Percentiles rank a stretch among this genome's conserved stretches.
These are phyloP conservation scores for Enteromius afrohamiltoni DNA, from an alignment of 2,797 vertebrate genomes.

Conservation along the genomic window DNA sequence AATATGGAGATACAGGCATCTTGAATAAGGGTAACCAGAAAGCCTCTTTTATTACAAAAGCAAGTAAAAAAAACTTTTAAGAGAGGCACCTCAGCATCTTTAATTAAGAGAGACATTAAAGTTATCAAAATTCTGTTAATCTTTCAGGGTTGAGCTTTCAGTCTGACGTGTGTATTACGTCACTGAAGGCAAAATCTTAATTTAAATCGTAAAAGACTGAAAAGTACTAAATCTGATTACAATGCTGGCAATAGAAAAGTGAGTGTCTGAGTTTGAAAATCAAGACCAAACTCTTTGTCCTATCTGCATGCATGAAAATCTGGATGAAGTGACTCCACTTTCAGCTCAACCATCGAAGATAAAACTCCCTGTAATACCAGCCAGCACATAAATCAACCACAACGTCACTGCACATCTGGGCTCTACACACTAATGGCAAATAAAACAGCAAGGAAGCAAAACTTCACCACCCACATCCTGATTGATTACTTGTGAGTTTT, in stretches of 20 bases:
- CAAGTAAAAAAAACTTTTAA: background rate
- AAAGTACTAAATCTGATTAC: background rate
- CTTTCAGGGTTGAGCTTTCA: background rate
- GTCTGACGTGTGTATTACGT: background rate
- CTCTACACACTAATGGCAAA: constrained; percentile 18
- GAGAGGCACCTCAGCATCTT: background rate
- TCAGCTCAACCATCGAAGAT: background rate
- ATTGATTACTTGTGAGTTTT: constrained; percentile 5
- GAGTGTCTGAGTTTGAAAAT: background rate
- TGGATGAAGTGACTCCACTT: background rate
- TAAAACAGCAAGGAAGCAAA: constrained; percentile 29
- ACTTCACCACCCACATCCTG: constrained; percentile 22
- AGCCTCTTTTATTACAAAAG: background rate
- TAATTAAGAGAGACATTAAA: background rate
- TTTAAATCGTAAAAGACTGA: background rate
- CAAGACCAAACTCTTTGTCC: background rate
- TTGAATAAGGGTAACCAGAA: background rate
- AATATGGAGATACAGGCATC: background rate
- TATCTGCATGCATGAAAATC: background rate
- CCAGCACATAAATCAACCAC: constrained; percentile 11
- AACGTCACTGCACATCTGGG: background rate
- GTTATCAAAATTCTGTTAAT: background rate
- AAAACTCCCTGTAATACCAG: constrained; percentile 1
- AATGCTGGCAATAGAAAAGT: background rate
- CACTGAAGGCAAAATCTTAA: background rate